Percentiles rank a stretch among this genome's conserved stretches.
Conservation (phyloP, 2,888 invertebrate genomes). For the Hipparchia sbordonii region DNA sequence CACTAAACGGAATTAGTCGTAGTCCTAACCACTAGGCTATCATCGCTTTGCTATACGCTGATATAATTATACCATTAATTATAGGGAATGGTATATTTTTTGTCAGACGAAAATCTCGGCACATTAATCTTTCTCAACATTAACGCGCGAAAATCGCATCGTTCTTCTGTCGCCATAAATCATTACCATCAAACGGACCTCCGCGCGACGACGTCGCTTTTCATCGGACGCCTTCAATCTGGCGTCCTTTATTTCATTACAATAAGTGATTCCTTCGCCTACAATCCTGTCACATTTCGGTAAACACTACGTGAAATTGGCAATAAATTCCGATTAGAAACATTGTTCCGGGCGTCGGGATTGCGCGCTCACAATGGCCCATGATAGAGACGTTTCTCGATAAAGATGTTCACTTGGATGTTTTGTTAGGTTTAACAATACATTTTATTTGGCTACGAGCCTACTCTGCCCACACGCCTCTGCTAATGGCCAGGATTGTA, state of each 20-base stretch:
- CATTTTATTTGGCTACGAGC: conserved; percentile 79
- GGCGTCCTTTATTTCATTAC: conserved; percentile 79
- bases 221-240: conserved; percentile 80
- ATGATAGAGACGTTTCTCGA: conserved; percentile 65
- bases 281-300: conserved; percentile 76
- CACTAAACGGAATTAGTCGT: no score
- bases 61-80: conserved; percentile 31
- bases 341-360: conserved; percentile 61
- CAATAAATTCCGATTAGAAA: conserved; percentile 79
- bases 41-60: not conserved
- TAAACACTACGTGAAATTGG: conserved; percentile 79
- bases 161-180: conserved; percentile 77
- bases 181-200: conserved; percentile 76
- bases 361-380: conserved; percentile 64
- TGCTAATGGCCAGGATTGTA: conserved; percentile 79
- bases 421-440: conserved; percentile 79
- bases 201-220: conserved; percentile 64
- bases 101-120: conserved; percentile 64
- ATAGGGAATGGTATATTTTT: conserved; percentile 55
- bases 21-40: no score
- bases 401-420: conserved; percentile 80
- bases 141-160: conserved; percentile 74
- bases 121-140: conserved; percentile 75
- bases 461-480: conserved; percentile 80
- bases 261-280: conserved; percentile 80